Evolutionary conservation across 2,113 vertebrate genomes (phyloP).

Genomic region (Notiomystis cincta): DNA sequence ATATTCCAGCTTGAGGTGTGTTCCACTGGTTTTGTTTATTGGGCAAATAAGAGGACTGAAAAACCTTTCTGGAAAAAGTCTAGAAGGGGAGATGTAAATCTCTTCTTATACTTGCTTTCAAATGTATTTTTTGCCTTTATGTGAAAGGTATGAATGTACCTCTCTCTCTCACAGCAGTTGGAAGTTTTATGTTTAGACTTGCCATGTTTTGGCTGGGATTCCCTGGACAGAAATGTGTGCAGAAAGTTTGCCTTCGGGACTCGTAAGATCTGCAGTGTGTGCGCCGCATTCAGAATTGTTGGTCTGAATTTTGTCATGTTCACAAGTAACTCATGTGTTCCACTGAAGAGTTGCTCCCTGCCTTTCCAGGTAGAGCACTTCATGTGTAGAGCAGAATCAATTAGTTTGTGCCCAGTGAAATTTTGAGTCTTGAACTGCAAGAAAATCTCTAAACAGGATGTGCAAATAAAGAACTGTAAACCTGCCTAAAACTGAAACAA

Average conservation of each 20-base stretch:
- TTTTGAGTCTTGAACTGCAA: not conserved
- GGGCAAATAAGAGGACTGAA: not conserved
- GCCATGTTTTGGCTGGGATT: constrained; percentile 31
- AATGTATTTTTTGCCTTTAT: not conserved
- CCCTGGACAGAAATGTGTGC: constrained; percentile 2
- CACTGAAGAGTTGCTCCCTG: not conserved
- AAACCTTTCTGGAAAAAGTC: not conserved
- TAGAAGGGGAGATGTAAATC: not conserved
- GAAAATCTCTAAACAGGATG: not conserved
- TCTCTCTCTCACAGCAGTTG: not conserved
- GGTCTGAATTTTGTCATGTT: not conserved
- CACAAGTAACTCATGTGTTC: not conserved
- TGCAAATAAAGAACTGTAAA: not conserved
- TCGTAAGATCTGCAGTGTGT: not conserved
- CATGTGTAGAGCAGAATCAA: not conserved
- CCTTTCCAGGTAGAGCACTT: not conserved
- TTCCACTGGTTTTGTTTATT: not conserved
- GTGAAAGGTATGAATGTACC: constrained; percentile 28
- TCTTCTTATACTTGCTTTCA: not conserved
- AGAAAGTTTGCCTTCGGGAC: constrained; percentile 27
- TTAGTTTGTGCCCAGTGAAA: not conserved
- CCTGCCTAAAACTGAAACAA: not conserved
- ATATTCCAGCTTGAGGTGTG: not conserved
- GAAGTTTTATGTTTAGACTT: constrained; percentile 25
- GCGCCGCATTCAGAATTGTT: not conserved